These are phyloP conservation scores for Megaptera novaeangliae DNA, from an alignment of 2,113 vertebrate genomes.

Conservation along the genomic window DNA sequence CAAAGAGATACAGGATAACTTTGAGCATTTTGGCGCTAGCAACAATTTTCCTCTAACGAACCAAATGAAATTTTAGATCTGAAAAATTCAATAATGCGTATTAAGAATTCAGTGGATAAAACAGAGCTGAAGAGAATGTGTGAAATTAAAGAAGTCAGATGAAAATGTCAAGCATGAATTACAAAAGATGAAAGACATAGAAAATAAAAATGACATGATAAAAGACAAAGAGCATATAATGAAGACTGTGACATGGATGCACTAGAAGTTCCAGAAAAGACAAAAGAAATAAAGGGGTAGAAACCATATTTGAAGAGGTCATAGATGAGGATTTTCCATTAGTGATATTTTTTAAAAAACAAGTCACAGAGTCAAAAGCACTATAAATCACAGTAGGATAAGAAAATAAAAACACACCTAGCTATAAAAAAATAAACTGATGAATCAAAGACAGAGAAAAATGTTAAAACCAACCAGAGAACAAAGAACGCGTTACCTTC, in stretches of 20 bases:
- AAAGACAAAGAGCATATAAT: background rate
- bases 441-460: background rate
- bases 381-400: background rate
- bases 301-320: background rate
- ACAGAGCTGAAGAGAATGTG: background rate
- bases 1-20: background rate
- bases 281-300: background rate
- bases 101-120: background rate
- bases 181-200: background rate
- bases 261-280: background rate
- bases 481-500: background rate
- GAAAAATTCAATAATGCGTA: background rate
- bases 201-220: background rate
- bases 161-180: background rate
- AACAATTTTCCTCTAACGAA: background rate
- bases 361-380: background rate
- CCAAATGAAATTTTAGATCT: background rate
- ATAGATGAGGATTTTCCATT: background rate
- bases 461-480: background rate
- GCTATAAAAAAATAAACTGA: background rate
- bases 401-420: background rate
- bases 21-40: background rate
- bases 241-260: background rate
- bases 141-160: background rate
- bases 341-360: background rate